Conservation (phyloP, 1,140 invertebrate species). For the Zaprionus capensis region DNA sequence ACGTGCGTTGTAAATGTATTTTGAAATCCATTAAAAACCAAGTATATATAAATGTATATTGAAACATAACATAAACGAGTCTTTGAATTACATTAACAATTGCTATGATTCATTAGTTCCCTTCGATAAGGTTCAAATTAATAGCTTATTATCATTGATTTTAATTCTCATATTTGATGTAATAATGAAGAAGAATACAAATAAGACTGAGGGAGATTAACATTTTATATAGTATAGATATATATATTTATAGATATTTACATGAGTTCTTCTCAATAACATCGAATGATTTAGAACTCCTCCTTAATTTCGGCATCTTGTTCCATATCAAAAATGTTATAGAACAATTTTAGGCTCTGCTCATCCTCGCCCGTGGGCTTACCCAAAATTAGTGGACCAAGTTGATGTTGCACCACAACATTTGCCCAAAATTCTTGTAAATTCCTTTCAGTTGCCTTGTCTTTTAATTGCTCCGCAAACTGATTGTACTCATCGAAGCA, state of each 20-base stretch:
- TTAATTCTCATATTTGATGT: neutral
- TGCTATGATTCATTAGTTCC: neutral
- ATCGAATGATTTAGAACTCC: neutral
- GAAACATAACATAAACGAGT: neutral
- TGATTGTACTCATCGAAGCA: slow-evolving; percentile 69
- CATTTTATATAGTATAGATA: no score
- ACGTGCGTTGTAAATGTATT: slow-evolving; percentile 68
- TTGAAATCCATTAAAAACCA: slow-evolving; percentile 56
- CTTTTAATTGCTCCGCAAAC: slow-evolving; percentile 62
- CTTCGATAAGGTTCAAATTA: neutral
- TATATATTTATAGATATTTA: neutral
- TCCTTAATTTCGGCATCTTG: neutral
- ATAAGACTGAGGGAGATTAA: no score
- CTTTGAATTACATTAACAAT: neutral
- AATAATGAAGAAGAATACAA: neutral
- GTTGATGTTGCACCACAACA: slow-evolving; percentile 57
- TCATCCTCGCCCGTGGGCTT: slow-evolving; percentile 64
- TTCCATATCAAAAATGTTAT: slow-evolving; percentile 15
- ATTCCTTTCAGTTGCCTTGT: slow-evolving; percentile 24
- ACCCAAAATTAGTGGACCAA: slow-evolving; percentile 69
- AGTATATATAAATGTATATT: slow-evolving; percentile 30
- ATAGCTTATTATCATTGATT: neutral
- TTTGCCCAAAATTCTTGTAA: slow-evolving; percentile 60
- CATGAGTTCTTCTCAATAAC: neutral
- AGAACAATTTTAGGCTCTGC: slow-evolving; percentile 53